A percentile compares a stretch with the other conserved stretches of the same genome.
These are phyloP conservation scores for Blastobasis lacticolella DNA, from an alignment of 2,888 invertebrate genomes.

Conservation along the genomic window DNA sequence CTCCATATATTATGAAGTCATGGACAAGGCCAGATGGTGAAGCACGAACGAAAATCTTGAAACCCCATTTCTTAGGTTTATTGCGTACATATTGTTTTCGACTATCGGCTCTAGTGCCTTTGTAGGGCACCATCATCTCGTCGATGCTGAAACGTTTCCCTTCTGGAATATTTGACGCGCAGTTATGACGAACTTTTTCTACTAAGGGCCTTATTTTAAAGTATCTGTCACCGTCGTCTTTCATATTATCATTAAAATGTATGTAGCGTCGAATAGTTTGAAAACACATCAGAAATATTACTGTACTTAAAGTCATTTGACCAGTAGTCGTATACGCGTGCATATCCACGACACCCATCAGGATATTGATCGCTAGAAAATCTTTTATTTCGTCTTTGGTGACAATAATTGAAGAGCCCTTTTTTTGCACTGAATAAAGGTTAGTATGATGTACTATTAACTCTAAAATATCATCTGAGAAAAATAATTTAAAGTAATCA, in stretches of 20 bases:
- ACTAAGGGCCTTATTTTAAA: not conserved
- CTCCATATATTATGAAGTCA: not conserved
- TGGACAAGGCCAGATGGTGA: not conserved
- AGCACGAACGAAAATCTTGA: not conserved
- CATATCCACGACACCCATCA: slow-evolving; percentile 7
- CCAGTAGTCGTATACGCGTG: slow-evolving; percentile 11
- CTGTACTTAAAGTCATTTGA: slow-evolving; percentile 1
- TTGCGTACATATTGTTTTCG: slow-evolving; percentile 25
- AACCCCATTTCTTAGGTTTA: not conserved
- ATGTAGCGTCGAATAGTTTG: not conserved
- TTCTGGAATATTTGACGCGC: slow-evolving; percentile 10
- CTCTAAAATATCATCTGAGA: not conserved
- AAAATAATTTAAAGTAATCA: not conserved
- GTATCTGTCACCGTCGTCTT: not conserved
- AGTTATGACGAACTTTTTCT: slow-evolving; percentile 1
- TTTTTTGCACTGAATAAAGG: not conserved
- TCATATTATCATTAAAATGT: not conserved
- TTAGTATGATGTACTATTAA: not conserved
- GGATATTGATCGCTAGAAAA: slow-evolving; percentile 6
- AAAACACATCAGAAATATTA: slow-evolving; percentile 4
- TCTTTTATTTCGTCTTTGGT: slow-evolving; percentile 10
- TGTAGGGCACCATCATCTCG: slow-evolving; percentile 35
- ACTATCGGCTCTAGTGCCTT: slow-evolving; percentile 26
- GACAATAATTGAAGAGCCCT: not conserved
- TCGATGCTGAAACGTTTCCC: slow-evolving; percentile 25